Evolutionary conservation across 2,113 vertebrate genomes (phyloP), one percentile per base, ranked within the genome.

Genomic region (Lipophrys pholis): DNA sequence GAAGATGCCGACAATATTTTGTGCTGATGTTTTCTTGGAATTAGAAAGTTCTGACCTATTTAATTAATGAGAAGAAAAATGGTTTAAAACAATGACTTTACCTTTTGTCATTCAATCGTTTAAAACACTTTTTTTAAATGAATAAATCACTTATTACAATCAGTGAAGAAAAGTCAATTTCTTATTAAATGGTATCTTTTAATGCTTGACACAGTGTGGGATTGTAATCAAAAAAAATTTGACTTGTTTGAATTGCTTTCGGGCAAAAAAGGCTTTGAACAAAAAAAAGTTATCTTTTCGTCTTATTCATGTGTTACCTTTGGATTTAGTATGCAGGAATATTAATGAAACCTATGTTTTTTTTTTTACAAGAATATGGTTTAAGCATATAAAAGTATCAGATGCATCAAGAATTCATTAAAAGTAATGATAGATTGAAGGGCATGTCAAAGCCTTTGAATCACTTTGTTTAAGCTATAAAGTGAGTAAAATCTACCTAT

Each of bases 401-500:
- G 15, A 40, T 12, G 16, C 43, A 45, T 55, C 41, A 30, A 0
- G 1, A 38, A 11, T 15, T 7, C 48, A 59, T 69, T 5, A 50
- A 15, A 49, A 30, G n/a, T 30, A 61, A 38, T 38, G 16, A 49
- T 21, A 48, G 52, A 69, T 73, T 60, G 14, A 42, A 40, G 38
- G 61, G 43, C 65, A 55, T 36, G 48, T 41, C 42, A 55, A n/a
- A 62, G 56, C 7, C 21, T 68, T 68, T 75, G 49, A 73, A 53
- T 42, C 1, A 6, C 41, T 16, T 70, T 51, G 38, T 41, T 59
- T 46, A 56, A 67, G 68, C 48, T 39, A 36, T 36, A 59, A 69
- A 74, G 52, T 36, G 30, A 49, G 68, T 63, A 72, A 78, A 74
- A 61, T 71, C 36, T 15, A 38, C 51, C 36, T 53, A 11, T 56